Percentiles rank a stretch among this genome's conserved stretches.
Conservation (phyloP, 1,140 invertebrate genomes). For the Paraescarpia echinospica region DNA sequence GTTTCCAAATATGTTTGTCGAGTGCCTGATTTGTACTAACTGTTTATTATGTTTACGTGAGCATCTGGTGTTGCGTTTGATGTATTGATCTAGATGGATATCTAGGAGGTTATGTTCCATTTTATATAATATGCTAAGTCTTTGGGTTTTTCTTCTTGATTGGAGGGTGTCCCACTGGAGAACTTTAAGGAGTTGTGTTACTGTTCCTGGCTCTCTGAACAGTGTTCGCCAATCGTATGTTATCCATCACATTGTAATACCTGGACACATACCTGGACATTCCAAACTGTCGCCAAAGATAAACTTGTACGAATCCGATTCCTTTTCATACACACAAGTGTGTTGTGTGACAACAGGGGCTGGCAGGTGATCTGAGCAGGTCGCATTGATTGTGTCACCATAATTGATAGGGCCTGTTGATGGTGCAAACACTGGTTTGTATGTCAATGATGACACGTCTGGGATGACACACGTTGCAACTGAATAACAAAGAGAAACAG, state of each 20-base stretch:
- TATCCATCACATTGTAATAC: background rate
- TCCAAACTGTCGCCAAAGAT: background rate
- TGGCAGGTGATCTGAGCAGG: background rate
- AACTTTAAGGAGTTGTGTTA: too few relatives aligned
- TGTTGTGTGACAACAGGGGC: background rate
- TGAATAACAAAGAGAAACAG: background rate
- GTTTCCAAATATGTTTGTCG: too few relatives aligned
- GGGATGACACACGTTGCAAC: background rate
- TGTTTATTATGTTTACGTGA: too few relatives aligned
- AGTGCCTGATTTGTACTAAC: too few relatives aligned
- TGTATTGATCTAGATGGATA: too few relatives aligned
- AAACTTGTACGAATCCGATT: conserved; percentile 2
- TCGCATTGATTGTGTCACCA: background rate
- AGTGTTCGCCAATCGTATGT: background rate
- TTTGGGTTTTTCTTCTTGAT: too few relatives aligned
- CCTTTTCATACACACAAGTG: background rate
- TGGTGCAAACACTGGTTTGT: background rate
- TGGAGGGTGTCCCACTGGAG: too few relatives aligned
- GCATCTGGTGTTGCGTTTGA: too few relatives aligned
- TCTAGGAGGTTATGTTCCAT: too few relatives aligned
- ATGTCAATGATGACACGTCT: background rate
- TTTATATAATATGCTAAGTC: too few relatives aligned
- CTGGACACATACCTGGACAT: background rate
- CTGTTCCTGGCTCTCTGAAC: too few relatives aligned
- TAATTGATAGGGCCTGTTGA: background rate